phyloP scores from a whole-genome alignment of 2,888 invertebrate species.

The Biston stratarius region DNA sequence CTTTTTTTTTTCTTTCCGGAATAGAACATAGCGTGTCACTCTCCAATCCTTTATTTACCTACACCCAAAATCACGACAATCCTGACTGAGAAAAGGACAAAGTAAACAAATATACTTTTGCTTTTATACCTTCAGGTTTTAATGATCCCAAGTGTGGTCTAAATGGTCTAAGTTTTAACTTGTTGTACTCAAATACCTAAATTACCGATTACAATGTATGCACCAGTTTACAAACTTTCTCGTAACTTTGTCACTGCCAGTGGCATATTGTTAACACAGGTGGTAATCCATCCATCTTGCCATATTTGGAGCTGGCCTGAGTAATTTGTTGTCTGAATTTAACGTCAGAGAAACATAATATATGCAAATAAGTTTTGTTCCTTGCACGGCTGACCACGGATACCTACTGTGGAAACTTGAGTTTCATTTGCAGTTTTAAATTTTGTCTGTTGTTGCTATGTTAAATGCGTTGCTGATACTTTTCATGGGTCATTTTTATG shows the following conservation, averaged over 20 bases:
- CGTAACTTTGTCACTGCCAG: slow-evolving; percentile 5
- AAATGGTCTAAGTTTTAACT: background rate
- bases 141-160: background rate
- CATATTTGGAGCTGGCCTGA: slow-evolving; percentile 10
- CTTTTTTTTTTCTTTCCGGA: too few species aligned
- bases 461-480: background rate
- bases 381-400: slow-evolving; percentile 17
- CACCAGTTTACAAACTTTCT: background rate
- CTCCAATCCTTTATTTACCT: too few species aligned
- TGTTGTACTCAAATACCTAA: background rate
- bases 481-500: background rate
- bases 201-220: background rate
- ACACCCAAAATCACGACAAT: too few species aligned
- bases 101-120: too few species aligned
- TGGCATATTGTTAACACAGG: slow-evolving; percentile 22
- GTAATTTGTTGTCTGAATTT: slow-evolving; percentile 15
- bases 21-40: too few species aligned
- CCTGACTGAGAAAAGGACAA: too few species aligned
- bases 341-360: slow-evolving; percentile 5
- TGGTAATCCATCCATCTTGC: slow-evolving; percentile 12
- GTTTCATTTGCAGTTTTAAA: slow-evolving; percentile 8
- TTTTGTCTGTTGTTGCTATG: background rate
- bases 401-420: slow-evolving; percentile 18
- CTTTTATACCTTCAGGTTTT: background rate
- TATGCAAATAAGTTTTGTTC: slow-evolving; percentile 20